Evolutionary conservation across 2,113 vertebrate species (phyloP), one percentile per base, ranked within the genome.

Genomic region (Ovis canadensis): DNA sequence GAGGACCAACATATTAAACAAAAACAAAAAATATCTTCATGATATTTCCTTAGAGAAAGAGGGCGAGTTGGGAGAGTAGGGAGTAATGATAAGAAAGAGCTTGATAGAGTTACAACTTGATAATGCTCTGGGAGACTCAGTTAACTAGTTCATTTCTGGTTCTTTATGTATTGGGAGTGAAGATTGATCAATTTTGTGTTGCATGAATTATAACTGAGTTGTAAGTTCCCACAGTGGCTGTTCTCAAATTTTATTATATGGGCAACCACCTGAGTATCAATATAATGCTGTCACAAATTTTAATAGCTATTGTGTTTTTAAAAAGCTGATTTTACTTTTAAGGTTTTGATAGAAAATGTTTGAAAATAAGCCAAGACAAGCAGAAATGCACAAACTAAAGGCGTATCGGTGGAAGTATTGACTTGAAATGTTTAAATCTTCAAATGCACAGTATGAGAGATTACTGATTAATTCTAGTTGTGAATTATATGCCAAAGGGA

Each of bases 341-440:
- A 74, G 33, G 7, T 48, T 97, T 96, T 93, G n/a, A 16, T 88
- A 96, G 71, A 90, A 92, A 95, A 88, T 11, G 1, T 40, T 94
- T 92, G 19, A 94, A 95, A 97, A 77, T 43, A 43, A 96, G 50
- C 48, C 54, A 96, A 95, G 96, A 62, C 29, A 95, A 91, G 82
- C 15, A 54, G 67, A 96, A 95, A 90, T 55, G 59, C 5, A 81
- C 6, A 81, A 87, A 86, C 6, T 78, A 82, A 97, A 92, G 9
- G 5, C 50, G 48, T n/a, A 60, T 52, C 33, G 23, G 33, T 93
- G 2, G 55, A 90, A 89, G 45, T 5, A 52, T 3, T 15, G 14
- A 64, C 40, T 95, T 86, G 86, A 84, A 87, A 82, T 57, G 29
- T 96, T 83, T 74, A 85, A 86, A 81, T 71, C 40, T 94, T 97